Conservation (phyloP, 2,888 invertebrate species). For the Dynastes hyllus region DNA sequence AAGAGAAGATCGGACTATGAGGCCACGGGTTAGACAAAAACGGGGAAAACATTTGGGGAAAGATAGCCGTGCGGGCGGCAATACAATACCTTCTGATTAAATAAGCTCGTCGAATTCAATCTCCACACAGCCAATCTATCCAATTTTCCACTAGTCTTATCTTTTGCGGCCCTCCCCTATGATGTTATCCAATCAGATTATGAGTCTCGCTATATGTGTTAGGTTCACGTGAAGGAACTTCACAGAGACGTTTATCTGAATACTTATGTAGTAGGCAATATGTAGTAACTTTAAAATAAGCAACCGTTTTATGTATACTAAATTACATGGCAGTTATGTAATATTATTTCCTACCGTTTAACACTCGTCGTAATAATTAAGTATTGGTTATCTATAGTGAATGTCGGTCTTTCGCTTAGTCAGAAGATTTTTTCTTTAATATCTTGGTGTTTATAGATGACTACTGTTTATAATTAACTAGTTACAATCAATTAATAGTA, state of each 20-base stretch:
- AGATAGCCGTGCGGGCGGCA: conserved; percentile 56
- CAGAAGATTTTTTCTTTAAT: too few relatives aligned
- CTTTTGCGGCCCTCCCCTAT: conserved; percentile 67
- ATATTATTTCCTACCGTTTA: too few relatives aligned
- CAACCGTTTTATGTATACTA: neutral
- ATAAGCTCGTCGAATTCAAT: conserved; percentile 71
- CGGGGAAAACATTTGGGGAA: conserved; percentile 47
- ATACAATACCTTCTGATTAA: conserved; percentile 62
- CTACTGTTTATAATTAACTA: too few relatives aligned
- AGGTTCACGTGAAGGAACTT: conserved; percentile 64
- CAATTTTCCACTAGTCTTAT: conserved; percentile 71
- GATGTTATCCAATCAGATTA: conserved; percentile 66
- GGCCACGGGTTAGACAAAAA: conserved; percentile 50
- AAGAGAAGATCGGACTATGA: conserved; percentile 29
- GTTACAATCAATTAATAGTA: too few relatives aligned
- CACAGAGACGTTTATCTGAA: conserved; percentile 62
- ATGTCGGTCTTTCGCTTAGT: too few relatives aligned
- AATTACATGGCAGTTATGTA: too few relatives aligned
- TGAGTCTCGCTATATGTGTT: conserved; percentile 58
- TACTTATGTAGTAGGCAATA: conserved; percentile 53
- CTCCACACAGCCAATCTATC: conserved; percentile 68
- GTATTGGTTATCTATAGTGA: too few relatives aligned
- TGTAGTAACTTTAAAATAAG: neutral
- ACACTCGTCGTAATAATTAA: too few relatives aligned
- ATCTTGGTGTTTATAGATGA: too few relatives aligned